These are phyloP conservation scores for Saguinus midas DNA, from an alignment of 2,113 vertebrate species.

Conservation along the genomic window DNA sequence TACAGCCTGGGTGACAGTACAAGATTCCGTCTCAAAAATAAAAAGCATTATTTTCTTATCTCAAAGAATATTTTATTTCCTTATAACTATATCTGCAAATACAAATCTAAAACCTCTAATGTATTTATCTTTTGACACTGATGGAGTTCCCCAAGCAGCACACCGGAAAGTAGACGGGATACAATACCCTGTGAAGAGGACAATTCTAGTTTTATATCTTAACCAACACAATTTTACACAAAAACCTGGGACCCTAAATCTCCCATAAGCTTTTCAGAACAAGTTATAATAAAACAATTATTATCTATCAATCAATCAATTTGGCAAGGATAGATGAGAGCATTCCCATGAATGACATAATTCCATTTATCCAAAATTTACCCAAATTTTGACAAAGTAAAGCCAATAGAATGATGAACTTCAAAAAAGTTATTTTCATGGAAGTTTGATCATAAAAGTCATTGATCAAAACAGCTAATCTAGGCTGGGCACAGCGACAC, in stretches of 20 bases:
- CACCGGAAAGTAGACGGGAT: background rate
- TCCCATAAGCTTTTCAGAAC: background rate
- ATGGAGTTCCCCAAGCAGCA: background rate
- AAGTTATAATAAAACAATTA: background rate
- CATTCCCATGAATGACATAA: background rate
- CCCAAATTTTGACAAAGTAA: constrained; percentile 11
- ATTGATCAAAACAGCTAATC: background rate
- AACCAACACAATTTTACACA: constrained; percentile 12
- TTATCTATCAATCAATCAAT: background rate
- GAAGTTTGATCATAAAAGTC: constrained; percentile 23
- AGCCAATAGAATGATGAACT: background rate
- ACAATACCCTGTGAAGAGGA: background rate
- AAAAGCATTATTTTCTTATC: background rate
- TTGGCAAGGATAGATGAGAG: background rate
- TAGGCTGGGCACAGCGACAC: background rate
- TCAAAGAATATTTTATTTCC: constrained; percentile 5
- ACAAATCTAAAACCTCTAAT: background rate
- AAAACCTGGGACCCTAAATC: background rate
- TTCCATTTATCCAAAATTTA: constrained; percentile 13
- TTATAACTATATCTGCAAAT: constrained; percentile 7
- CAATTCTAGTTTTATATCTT: background rate
- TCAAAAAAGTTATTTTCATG: background rate
- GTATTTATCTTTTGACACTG: background rate
- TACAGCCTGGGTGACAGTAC: no score
- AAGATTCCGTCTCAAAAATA: no score